These are phyloP conservation scores for Microcebus tavaratra DNA, from an alignment of 2,113 vertebrate species.

Conservation along the genomic window DNA sequence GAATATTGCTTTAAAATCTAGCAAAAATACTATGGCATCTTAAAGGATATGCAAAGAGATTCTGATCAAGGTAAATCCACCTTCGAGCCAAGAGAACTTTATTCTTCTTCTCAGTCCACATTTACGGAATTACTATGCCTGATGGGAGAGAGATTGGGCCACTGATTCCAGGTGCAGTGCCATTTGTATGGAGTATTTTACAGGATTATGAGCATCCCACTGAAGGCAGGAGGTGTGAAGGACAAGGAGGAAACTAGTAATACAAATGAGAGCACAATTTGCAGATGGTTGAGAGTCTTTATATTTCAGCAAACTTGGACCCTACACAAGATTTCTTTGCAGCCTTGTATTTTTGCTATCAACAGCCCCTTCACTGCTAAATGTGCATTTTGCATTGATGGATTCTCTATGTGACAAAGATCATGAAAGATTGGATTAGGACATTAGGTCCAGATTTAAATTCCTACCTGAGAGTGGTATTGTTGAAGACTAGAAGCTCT, in stretches of 20 bases:
- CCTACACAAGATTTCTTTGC: background rate
- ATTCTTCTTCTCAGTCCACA: background rate
- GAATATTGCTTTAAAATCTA: background rate
- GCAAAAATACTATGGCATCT: background rate
- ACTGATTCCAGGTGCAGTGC: background rate
- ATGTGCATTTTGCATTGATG: background rate
- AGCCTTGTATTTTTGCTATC: background rate
- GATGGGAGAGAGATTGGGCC: background rate
- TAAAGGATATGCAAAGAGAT: background rate
- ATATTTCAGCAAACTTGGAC: background rate
- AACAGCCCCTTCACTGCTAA: background rate
- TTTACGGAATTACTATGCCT: background rate
- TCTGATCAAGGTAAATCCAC: background rate
- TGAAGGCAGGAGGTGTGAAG: background rate
- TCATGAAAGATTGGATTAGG: background rate
- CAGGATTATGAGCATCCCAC: background rate
- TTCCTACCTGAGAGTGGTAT: too few relatives aligned
- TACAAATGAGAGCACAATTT: background rate
- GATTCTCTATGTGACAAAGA: background rate
- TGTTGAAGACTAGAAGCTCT: too few relatives aligned
- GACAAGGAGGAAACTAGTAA: background rate
- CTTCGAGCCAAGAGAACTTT: background rate
- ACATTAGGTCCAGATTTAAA: too few relatives aligned
- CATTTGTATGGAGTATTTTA: too few relatives aligned
- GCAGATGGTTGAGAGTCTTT: background rate